Conservation (phyloP, 35 echinoderm and acorn worm species). For the Apostichopus japonicus region DNA sequence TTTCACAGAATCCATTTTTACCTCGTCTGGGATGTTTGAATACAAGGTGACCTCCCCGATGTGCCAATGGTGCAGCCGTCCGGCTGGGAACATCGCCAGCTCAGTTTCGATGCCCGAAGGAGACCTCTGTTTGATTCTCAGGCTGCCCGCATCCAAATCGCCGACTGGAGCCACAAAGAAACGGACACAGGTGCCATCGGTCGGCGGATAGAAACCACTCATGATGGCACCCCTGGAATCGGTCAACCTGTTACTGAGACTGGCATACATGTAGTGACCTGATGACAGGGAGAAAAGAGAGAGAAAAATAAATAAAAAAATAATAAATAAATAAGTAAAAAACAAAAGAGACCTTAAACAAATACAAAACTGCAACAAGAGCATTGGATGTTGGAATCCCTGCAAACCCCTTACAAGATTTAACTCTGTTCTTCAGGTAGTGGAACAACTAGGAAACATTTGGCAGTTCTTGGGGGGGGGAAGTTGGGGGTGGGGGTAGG, state of each 20-base stretch:
- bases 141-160: background rate
- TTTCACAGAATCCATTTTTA: background rate
- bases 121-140: conserved; percentile 19
- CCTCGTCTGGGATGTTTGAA: background rate
- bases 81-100: background rate
- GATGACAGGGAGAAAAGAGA: background rate
- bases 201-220: conserved; percentile 11
- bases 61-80: conserved; percentile 42
- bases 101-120: background rate
- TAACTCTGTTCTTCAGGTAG: no score
- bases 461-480: no score
- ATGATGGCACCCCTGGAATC: background rate
- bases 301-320: background rate
- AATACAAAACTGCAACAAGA: no score
- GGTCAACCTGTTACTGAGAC: background rate
- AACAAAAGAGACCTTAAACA: no score
- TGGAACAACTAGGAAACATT: no score
- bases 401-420: no score
- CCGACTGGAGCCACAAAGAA: conserved; percentile 29
- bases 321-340: background rate
- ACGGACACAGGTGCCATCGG: background rate
- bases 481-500: no score
- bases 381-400: no score
- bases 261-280: conserved; percentile 47
- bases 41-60: conserved; percentile 28